Base-by-base conservation (phyloP, 92 coral and sea anemone genomes). In the Desmophyllum pertusum region DNA sequence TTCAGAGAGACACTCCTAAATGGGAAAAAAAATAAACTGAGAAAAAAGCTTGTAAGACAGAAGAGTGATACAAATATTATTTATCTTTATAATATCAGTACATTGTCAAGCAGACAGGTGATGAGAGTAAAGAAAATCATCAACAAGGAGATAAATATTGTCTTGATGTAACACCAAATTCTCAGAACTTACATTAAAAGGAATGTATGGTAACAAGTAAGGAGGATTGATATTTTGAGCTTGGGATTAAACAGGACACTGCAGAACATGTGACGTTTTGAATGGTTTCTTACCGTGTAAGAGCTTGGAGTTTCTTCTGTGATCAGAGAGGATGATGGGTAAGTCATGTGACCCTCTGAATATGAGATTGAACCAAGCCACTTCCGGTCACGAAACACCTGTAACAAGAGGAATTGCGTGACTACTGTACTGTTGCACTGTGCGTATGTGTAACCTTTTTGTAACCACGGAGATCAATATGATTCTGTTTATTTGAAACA, bases 291-390 rank as follows among this genome's bases (percentile, higher is more conserved):
- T 79, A 93, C 97, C 81, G 88, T 53, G 29, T 76, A 72, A 57
- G 79, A 86, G 37, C 78, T 72, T 43, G 98, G 95, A 57, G 87
- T 89, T 62, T 84, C 93, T 30, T 83, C 87, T 0, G 70, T 77
- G 23, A 25, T 36, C 51, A 39, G 55, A 61, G 88, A 80, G 45
- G 91, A 64, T 36, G 92, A 77, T 78, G 97, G 95, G 76, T 94
- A 96, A 33, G 93, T 94, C 99, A 96, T 94, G 86, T 92, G 90
- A 85, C 98, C 99, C 41, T 89, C 83, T 59, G 91, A 62, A 75
- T 96, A 96, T 9, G 97, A 92, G 68, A 94, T 96, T 30, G 98
- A 92, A 13, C 99, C 98, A 45, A 96, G 93, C 99, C 99, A 96
- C 89, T 91, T 96, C 21, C 99, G 99, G 82, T 96, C 97, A 73